A percentile compares a stretch with the other conserved stretches of the same genome.
phyloP scores from a whole-genome alignment of 2,113 vertebrate species.

The Calidris pygmaea region DNA sequence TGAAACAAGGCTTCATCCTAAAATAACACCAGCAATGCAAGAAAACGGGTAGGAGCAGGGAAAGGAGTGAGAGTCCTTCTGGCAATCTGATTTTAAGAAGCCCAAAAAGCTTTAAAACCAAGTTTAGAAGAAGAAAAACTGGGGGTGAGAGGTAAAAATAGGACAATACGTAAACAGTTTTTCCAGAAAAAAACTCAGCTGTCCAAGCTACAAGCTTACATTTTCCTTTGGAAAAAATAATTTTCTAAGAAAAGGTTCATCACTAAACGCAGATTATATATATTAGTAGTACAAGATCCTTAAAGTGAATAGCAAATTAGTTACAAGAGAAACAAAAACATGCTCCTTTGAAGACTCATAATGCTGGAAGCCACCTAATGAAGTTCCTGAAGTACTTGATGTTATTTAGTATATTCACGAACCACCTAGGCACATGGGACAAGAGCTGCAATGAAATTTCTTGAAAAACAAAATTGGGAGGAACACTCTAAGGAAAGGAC shows the following conservation, averaged over 20 bases:
- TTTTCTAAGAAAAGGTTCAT: neutral
- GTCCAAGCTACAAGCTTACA: neutral
- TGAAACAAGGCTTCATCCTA: neutral
- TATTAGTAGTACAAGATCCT: neutral
- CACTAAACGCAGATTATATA: neutral
- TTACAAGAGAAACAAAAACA: neutral
- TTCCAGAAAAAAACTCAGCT: neutral
- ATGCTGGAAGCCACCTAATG: neutral
- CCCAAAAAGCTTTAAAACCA: neutral
- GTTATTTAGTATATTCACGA: accelerated
- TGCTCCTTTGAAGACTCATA: neutral
- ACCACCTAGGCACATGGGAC: accelerated
- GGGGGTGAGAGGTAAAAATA: neutral
- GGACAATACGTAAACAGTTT: neutral
- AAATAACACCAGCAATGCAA: neutral
- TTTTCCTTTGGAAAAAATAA: neutral
- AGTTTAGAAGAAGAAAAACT: neutral
- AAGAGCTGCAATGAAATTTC: neutral
- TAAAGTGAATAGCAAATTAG: neutral
- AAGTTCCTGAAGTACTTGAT: neutral
- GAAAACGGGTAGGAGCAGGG: neutral
- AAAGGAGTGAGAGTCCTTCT: neutral
- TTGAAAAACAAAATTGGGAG: neutral
- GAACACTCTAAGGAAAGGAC: neutral
- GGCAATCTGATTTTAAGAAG: neutral